Base-by-base conservation (phyloP, 2,888 invertebrate genomes). In the Thyatira batis region DNA sequence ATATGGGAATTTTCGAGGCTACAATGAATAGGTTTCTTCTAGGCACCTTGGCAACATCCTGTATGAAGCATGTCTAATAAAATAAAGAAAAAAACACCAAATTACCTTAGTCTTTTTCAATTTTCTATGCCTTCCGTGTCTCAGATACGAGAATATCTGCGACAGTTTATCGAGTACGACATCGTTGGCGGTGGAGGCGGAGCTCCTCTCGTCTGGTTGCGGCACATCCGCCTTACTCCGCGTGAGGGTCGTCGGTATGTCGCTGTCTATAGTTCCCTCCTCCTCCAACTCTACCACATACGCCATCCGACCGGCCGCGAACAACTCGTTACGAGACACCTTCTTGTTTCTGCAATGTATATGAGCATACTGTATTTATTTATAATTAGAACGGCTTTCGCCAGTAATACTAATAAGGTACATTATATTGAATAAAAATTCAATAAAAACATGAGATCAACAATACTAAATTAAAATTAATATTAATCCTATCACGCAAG, bases 301-400 rank as follows among this genome's bases (percentile, higher is more conserved):
- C 0, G 99, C 99, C 99, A 99, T 99, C 44, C 99, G 94, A 0
- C 98, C 98, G 0, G 98, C 97, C 0, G 96, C 95, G 89, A 99
- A 99, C 55, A 98, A 85, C 73, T 99, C 99, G 80, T 98, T 98
- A 53, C 97, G 93, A 43, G 95, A 94, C 30, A 97, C 93, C 59
- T 95, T 94, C 58, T 95, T 95, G 0, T 95, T 95, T 65, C 96
- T 95, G 81, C 0, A 57, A 63, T 49, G 11, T 23, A 3, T 23
- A n/a, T 30, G 13, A 11, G n/a, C 11, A 11, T 30, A 54, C 2
- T 49, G 21, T 23, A 23, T 10, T 11, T 8, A 48, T 25, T 21
- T 17, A 43, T 5, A 50, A 25, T 46, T 43, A 51, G 20, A 39
- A n/a, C n/a, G n/a, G n/a, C n/a, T n/a, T n/a, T n/a, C n/a, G n/a